Evolutionary conservation across 2,888 invertebrate genomes (phyloP), one percentile per base, ranked within the genome.

Genomic region (Sphinx pinastri): DNA sequence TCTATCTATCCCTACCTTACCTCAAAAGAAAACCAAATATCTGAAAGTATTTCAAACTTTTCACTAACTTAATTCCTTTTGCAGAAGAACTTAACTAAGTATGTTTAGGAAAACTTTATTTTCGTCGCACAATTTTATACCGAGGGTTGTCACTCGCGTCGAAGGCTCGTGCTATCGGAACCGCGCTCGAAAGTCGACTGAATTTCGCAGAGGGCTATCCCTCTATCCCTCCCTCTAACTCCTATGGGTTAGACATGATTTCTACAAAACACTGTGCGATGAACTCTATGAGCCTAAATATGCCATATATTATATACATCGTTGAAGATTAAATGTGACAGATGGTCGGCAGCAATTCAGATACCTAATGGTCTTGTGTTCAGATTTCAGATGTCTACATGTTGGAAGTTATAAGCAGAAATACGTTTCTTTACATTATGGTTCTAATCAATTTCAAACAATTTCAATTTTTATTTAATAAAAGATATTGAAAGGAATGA

Each of bases 151-250:
- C 63, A 63, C 63, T 63, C 63, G 63, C 63, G 63, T 19, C 19
- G 19, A 12, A 19, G 31, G 72, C 70, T 74, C 81, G 80, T 76
- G 76, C 68, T 68, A 73, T 67, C 77, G 58, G 73, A 70, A 71
- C 75, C 76, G 76, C 79, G 80, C 68, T 74, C 72, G 78, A 72
- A 72, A 76, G 71, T 63, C 49, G 63, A 63, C 63, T 63, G 63
- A 63, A 63, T 13, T 63, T 19, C 19, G n/a, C 59, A n/a, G 16
- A n/a, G 47, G 13, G 19, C 5, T 47, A n/a, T n/a, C n/a, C n/a
- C n/a, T n/a, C n/a, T n/a, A n/a, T n/a, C n/a, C n/a, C n/a, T n/a
- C n/a, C n/a, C n/a, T n/a, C n/a, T n/a, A n/a, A n/a, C n/a, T n/a
- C n/a, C n/a, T n/a, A 19, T 0, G 63, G 63, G 63, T 19, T 47